A percentile compares a stretch with the other conserved stretches of the same genome.
phyloP scores from a whole-genome alignment of 2,797 vertebrate species.

The Coregonus suidteri region DNA sequence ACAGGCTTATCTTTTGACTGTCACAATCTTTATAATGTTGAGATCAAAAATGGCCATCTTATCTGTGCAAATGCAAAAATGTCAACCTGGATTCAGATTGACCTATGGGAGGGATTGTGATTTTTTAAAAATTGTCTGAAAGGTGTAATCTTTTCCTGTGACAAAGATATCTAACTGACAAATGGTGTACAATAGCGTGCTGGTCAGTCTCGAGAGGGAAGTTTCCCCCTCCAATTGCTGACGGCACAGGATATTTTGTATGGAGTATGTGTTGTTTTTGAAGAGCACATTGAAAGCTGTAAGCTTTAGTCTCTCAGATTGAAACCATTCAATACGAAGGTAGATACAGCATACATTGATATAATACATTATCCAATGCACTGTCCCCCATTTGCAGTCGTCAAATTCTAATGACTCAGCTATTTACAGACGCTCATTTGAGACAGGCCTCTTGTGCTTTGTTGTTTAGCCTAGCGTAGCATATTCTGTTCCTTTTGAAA shows the following conservation, averaged over 20 bases:
- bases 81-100: conserved; percentile 20
- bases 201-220: neutral
- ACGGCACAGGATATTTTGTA: neutral
- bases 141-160: neutral
- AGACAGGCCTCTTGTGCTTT: neutral
- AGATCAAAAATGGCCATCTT: conserved; percentile 25
- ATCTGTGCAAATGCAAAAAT: conserved; percentile 29
- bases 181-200: conserved; percentile 8
- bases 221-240: neutral
- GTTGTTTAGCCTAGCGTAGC: neutral
- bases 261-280: neutral
- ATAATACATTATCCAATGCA: no score
- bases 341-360: neutral
- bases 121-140: neutral
- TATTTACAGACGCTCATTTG: conserved; percentile 25
- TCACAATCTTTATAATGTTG: conserved; percentile 7
- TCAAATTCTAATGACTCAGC: conserved; percentile 39
- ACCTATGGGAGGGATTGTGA: conserved; percentile 25
- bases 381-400: conserved; percentile 19
- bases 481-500: neutral
- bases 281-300: neutral
- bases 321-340: neutral
- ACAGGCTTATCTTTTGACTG: conserved; percentile 15
- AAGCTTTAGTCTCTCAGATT: neutral
- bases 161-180: neutral